phyloP scores from a whole-genome alignment of 2,888 invertebrate species.

The Brachylomia viminalis region DNA sequence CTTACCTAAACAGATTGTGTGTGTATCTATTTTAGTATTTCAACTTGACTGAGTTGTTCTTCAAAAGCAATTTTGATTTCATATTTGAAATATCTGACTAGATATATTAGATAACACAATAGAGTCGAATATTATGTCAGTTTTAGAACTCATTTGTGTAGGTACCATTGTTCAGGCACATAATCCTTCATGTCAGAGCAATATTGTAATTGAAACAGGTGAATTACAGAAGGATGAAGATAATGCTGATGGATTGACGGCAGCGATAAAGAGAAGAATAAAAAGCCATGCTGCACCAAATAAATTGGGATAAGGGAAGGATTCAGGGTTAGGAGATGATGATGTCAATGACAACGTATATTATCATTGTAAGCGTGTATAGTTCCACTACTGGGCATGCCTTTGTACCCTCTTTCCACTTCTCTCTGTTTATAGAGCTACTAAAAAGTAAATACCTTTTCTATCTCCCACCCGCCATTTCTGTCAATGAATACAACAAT shows the following conservation, averaged over 20 bases:
- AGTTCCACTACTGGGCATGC: neutral
- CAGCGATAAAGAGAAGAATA: neutral
- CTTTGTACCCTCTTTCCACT: neutral
- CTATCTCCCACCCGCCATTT: neutral
- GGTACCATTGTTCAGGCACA: neutral
- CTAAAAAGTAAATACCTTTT: neutral
- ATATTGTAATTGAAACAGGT: neutral
- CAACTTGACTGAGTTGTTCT: slow-evolving; percentile 7
- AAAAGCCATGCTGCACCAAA: neutral
- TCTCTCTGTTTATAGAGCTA: neutral
- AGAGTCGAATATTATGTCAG: neutral
- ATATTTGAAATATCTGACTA: too few species aligned
- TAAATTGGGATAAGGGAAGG: neutral
- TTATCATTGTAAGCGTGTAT: neutral
- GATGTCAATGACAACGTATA: neutral
- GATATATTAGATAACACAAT: neutral
- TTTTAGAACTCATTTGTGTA: neutral
- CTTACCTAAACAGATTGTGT: slow-evolving; percentile 22
- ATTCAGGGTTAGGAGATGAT: neutral
- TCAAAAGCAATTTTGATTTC: neutral
- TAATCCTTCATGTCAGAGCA: neutral
- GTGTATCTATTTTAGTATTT: slow-evolving; percentile 26
- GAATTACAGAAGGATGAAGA: neutral
- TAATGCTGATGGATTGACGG: neutral
- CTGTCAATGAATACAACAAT: slow-evolving; percentile 30